These are phyloP conservation scores for Malacosoma neustria DNA, from an alignment of 2,888 invertebrate genomes.

Conservation along the genomic window DNA sequence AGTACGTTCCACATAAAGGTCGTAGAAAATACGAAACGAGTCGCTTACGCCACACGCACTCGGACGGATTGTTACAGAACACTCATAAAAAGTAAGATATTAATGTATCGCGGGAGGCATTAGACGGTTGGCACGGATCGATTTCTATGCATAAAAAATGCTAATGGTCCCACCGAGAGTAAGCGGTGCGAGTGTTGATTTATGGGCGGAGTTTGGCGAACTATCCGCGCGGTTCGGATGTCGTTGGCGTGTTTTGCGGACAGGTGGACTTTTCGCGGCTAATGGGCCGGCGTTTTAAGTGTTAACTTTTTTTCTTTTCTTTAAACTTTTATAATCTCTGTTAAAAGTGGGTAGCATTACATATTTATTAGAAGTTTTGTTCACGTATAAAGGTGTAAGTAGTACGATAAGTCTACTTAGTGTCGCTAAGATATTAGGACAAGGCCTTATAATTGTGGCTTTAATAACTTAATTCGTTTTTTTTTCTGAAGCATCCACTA, in stretches of 20 bases:
- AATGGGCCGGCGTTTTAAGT: slow-evolving; percentile 1
- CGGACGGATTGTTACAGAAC: slow-evolving; percentile 65
- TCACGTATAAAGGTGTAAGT: too few species aligned
- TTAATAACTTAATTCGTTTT: too few species aligned
- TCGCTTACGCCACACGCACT: slow-evolving; percentile 27
- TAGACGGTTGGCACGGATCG: slow-evolving; percentile 64
- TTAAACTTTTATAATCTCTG: not conserved
- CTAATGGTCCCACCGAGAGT: slow-evolving; percentile 65
- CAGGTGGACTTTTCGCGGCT: slow-evolving; percentile 7
- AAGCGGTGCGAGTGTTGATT: slow-evolving; percentile 56
- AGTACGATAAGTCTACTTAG: too few species aligned
- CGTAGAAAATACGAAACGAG: slow-evolving; percentile 8
- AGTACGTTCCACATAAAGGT: not conserved
- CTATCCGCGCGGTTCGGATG: slow-evolving; percentile 4
- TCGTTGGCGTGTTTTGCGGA: slow-evolving; percentile 4
- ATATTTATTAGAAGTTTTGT: not conserved
- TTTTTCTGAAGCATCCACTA: too few species aligned
- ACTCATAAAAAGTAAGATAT: slow-evolving; percentile 76
- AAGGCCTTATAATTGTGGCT: too few species aligned
- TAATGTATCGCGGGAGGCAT: slow-evolving; percentile 75
- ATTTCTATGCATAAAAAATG: slow-evolving; percentile 75
- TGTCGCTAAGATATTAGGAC: too few species aligned
- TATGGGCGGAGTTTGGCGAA: slow-evolving; percentile 31
- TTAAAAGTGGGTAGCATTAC: not conserved
- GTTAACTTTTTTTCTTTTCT: not conserved